Evolutionary conservation across 2,113 vertebrate genomes (phyloP).

Genomic region (Dromas ardeola): DNA sequence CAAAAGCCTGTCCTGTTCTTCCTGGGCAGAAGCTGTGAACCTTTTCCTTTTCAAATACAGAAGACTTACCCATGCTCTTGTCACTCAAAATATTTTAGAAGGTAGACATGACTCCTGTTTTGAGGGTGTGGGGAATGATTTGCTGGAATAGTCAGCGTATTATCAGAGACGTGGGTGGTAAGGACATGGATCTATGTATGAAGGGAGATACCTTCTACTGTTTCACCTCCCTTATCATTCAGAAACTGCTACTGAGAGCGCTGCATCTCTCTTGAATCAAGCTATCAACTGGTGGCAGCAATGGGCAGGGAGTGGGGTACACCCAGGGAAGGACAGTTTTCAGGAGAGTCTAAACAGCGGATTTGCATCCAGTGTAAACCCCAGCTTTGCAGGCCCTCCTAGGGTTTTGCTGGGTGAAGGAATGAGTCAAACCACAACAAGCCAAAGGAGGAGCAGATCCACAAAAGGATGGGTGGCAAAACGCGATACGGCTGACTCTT

Average conservation of each 20-base stretch:
- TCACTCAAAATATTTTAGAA: background rate
- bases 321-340: background rate
- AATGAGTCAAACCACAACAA: background rate
- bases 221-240: background rate
- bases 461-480: background rate
- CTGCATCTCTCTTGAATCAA: background rate
- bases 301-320: background rate
- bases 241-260: background rate
- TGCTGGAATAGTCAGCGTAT: background rate
- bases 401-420: background rate
- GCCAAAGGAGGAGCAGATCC: background rate
- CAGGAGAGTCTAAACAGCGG: background rate
- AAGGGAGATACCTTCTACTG: background rate
- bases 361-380: background rate
- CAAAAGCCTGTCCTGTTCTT: fast-evolving
- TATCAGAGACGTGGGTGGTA: background rate
- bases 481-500: fast-evolving
- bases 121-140: background rate
- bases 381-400: background rate
- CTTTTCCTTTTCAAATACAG: background rate
- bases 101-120: background rate
- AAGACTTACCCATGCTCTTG: background rate
- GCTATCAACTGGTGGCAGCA: background rate
- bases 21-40: background rate
- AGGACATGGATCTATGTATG: fast-evolving